Conservation (phyloP, 2,888 invertebrate species). For the Drosophila colorata region DNA sequence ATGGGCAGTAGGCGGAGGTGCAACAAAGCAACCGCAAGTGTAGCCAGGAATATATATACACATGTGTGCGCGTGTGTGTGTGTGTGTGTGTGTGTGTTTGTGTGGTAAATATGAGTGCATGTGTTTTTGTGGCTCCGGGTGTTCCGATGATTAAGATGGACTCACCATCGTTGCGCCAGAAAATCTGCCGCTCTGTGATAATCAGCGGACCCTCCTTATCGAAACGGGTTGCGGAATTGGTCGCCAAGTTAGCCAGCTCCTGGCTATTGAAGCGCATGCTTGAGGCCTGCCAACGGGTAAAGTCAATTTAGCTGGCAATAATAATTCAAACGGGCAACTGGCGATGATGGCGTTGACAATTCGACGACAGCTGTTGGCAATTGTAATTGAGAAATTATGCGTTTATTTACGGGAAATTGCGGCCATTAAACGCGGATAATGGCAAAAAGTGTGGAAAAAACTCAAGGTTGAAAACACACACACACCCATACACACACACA, state of each 20-base stretch:
- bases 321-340: constrained; percentile 6
- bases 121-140: constrained; percentile 3
- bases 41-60: not conserved
- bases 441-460: constrained; percentile 13
- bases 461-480: constrained; percentile 10
- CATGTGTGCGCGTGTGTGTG: not conserved
- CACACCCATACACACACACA: constrained; percentile 1
- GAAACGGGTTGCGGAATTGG: constrained; percentile 94
- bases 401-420: constrained; percentile 26
- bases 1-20: not conserved
- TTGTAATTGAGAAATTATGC: constrained; percentile 38
- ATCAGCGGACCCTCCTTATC: constrained; percentile 96
- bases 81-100: constrained; percentile 6
- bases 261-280: constrained; percentile 96
- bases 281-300: constrained; percentile 13
- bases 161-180: constrained; percentile 95
- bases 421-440: constrained; percentile 18
- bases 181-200: constrained; percentile 95
- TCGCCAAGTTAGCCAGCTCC: constrained; percentile 93
- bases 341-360: not conserved
- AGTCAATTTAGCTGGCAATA: too few relatives aligned
- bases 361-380: constrained; percentile 30
- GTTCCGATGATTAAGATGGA: constrained; percentile 19
- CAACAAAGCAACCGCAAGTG: constrained; percentile 17
- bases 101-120: not conserved